Evolutionary conservation across 2,888 invertebrate genomes (phyloP), one percentile per base, ranked within the genome.

Genomic region (Eupeodes luniger): DNA sequence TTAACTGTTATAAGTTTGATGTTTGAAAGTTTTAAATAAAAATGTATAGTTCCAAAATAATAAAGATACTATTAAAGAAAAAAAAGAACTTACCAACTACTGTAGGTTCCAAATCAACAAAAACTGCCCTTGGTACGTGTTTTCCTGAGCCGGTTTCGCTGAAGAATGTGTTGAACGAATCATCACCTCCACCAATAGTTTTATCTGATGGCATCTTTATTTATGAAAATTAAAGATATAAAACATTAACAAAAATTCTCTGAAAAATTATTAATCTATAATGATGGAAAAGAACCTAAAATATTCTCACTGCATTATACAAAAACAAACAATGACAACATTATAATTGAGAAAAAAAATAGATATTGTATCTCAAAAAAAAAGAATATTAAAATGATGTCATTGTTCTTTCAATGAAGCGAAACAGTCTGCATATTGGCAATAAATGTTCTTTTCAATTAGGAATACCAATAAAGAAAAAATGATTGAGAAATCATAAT

Each of bases 51-150:
- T 40, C 0, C 4, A 40, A 40, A 40, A 5, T 40, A 4, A 40
- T 5, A 40, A 40, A 5, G 5, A 10, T 3, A 44, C n/a, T 11
- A 47, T 12, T 57, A 62, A 51, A 27, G 14, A 19, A 61, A 55
- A 19, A 66, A 72, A 7, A 27, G 11, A 47, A 70, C 95, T 94
- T 92, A 96, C 97, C 97, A 79, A 98, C 97, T 53, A 98, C 98
- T 90, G 98, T 98, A 81, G 98, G 98, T 93, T 98, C 98, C 91
- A 98, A 94, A 92, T 98, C 98, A 9, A 98, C 97, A 92, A 98
- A 98, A 55, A 98, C 97, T 0, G 96, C 97, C 76, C 98, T 94
- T 0, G 98, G 98, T 40, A 98, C 98, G 92, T 98, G 98, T 92
- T 98, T 96, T 36, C 96, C 96, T 0, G 96, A 91, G 34, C 93